Base-by-base conservation (phyloP, 2,888 invertebrate species). In the Pseudococcus longispinus region DNA sequence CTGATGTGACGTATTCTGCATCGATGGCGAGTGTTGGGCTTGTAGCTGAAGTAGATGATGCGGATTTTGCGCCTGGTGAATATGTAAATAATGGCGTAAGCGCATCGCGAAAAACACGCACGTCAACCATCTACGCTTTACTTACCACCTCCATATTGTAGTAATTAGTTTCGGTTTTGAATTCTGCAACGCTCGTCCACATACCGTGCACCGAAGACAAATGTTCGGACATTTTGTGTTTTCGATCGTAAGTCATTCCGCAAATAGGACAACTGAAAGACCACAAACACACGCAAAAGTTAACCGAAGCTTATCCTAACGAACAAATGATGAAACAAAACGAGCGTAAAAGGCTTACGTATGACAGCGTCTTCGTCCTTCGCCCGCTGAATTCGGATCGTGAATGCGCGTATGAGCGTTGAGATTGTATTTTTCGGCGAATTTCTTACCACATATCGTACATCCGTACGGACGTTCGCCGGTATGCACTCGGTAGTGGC, bases 381-480 rank as follows among this genome's bases (percentile, higher is more conserved):
- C 88, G 23, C 29, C 77, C 44, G 87, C 87, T 6, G 83, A 23
- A 83, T 88, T 88, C 32, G 88, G 88, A 26, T 88, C 88, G 20
- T 88, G 88, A 46, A 88, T 88, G 60, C 87, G 88, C 13, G 87
- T 46, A 87, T 89, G 89, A 74, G 88, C 88, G 26, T 88, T 88
- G 83, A 89, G 85, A 29, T 89, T 89, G 46, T 88, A 88, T 20
- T 88, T 88, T 88, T 89, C 88, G 20, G 89, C 88, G 87, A 88
- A 89, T 83, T 88, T 88, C 84, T 89, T 89, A 11, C 88, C 88
- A 86, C 89, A 89, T 20, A 88, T 88, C 44, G 88, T 84, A 82
- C 90, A 90, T 11, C 84, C 87, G 85, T 89, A 88, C 6, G 89
- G 89, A 18, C 88, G 87, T 46, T 88, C 88, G 5, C 89, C 89